Evolutionary conservation across 1,140 invertebrate species (phyloP), one percentile per base, ranked within the genome.

Genomic region (Drosophila takahashii): DNA sequence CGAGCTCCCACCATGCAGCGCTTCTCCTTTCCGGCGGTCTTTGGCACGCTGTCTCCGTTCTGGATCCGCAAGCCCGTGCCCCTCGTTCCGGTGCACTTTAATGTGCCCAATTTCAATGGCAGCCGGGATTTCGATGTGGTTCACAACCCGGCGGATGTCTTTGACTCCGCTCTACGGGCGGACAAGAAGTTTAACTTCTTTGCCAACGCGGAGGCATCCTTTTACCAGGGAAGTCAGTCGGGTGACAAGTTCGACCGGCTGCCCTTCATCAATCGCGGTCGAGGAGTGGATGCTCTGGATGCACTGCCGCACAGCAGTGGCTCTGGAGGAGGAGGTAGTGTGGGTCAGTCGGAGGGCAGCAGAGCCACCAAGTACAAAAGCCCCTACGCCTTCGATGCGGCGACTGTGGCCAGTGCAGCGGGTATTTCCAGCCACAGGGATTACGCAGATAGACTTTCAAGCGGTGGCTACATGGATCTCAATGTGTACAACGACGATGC

Each of bases 1-100:
- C 93, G 98, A 47, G 96, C 97, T 8, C 95, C 92, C 69, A 78
- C 93, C 70, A 90, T 93, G 92, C 81, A 93, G 72, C 66, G 90
- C 44, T 66, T 90, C 92, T 91, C 91, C n/a, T 79, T 93, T 92
- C 81, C 91, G 41, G 52, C 93, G 77, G 70, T 92, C 5, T 90
- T 92, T 80, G 71, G 92, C 41, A 85, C 93, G 44, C 61, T 92
- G 15, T 90, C 93, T 77, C 90, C 92, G 2, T 93, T 93, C 27
- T 92, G 92, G 73, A 93, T 94, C 48, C 92, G 93, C 36, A 94
- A 94, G 47, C 93, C 93, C 1, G 93, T 93, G 27, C 93, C 93
- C 32, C 90, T 94, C 16, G 92, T 93, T 47, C 93, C 93, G 9
- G 85, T 92, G 59, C 92, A 92, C 72, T 92, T 90, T 87, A 77